These are phyloP conservation scores for Limonius californicus DNA, from an alignment of 1,140 invertebrate species.

Conservation along the genomic window DNA sequence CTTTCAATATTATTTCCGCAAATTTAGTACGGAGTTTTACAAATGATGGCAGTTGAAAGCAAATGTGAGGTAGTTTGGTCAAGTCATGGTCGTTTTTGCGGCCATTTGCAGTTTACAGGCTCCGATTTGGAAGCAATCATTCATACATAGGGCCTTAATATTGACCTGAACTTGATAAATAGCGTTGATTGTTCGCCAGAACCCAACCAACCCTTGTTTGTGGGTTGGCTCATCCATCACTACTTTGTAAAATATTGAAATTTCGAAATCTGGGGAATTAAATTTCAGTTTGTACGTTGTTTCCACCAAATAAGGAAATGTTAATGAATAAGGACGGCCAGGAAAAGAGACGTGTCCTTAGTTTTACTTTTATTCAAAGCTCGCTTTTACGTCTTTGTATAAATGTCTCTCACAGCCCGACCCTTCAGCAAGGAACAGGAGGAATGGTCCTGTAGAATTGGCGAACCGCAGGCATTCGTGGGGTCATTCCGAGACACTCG, in stretches of 20 bases:
- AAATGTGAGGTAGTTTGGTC: too few species aligned
- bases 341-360: too few species aligned
- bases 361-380: too few species aligned
- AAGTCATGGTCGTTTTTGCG: too few species aligned
- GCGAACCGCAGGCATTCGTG: neutral
- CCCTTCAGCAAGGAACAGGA: neutral
- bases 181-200: neutral
- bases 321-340: too few species aligned
- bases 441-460: neutral
- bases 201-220: neutral
- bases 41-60: too few species aligned
- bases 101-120: neutral
- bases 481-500: neutral
- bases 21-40: too few species aligned
- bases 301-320: too few species aligned
- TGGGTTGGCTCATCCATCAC: neutral
- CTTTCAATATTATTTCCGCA: too few species aligned
- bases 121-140: neutral
- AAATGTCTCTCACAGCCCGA: neutral
- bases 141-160: neutral
- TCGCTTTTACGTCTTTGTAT: too few species aligned
- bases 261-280: too few species aligned
- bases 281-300: too few species aligned
- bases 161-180: neutral
- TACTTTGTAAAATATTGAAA: neutral